Base-by-base conservation (phyloP, 2,888 invertebrate species). In the Pristionchus japonicus region DNA sequence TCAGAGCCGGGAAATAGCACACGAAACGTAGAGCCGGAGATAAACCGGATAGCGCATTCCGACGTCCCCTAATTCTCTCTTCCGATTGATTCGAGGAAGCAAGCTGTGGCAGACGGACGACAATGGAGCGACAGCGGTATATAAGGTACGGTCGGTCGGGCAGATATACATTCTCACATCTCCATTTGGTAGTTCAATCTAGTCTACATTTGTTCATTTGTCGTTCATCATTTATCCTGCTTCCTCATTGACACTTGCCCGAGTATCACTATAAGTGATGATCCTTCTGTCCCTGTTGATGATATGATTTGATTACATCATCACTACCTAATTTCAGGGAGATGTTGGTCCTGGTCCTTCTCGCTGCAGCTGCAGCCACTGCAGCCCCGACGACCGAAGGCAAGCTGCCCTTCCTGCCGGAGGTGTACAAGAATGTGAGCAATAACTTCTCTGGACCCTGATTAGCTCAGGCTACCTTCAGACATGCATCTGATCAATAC, bases 371-470 rank as follows among this genome's bases (percentile, higher is more conserved):
- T 34, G 74, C 74, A 74, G 74, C n/a, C 23, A 23, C 4, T 74
- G 74, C 49, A 31, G 47, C 82, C 0, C 47, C 31, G 2, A 20
- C 23, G 47, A 17, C 7, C 4, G 31, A 37, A 17, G 49, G 15
- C 7, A 49, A 47, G 49, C 82, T 82, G 47, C 82, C 82, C 31
- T 82, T 82, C 34, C 49, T 82, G 27, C 82, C 82, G 7, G 49
- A 47, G 49, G 82, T 82, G 4, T 49, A 27, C 82, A 17, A 49
- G 17, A 82, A 47, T 27, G 82, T 82, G 23, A 27, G 82, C 27
- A 11, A 1, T 37, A 4, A 1, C 0, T 31, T 17, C n/a, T 0
- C 7, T 17, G 1, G 23, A 13, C 40, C 1, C 31, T 34, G 3
- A n/a, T n/a, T n/a, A n/a, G n/a, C n/a, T n/a, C n/a, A n/a, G n/a